phyloP scores from a whole-genome alignment of 2,797 vertebrate species.

The Acrocephalus scirpaceus region DNA sequence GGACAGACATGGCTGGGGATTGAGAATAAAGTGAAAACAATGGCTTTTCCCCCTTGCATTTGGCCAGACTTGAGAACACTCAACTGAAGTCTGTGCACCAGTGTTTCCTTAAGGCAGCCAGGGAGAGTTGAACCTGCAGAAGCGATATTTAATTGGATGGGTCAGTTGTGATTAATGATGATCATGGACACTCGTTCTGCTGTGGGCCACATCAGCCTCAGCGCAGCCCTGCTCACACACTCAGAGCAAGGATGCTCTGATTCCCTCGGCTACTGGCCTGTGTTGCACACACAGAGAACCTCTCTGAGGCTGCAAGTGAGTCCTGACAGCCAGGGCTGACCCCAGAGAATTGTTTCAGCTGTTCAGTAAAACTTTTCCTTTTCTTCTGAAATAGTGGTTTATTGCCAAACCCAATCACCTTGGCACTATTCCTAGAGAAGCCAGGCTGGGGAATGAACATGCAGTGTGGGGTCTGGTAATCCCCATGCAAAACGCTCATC shows the following conservation, averaged over 20 bases:
- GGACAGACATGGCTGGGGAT: neutral
- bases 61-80: neutral
- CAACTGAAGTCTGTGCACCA: neutral
- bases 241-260: neutral
- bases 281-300: neutral
- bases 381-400: neutral
- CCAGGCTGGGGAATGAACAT: neutral
- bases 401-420: neutral
- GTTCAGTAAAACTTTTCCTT: neutral
- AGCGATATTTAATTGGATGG: neutral
- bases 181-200: neutral
- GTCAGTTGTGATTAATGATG: neutral
- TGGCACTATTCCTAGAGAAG: neutral
- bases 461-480: neutral
- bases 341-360: neutral
- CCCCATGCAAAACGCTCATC: neutral
- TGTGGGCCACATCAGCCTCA: neutral
- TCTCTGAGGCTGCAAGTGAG: neutral
- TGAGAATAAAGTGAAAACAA: neutral
- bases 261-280: neutral
- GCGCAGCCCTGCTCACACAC: neutral
- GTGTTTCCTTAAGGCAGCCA: neutral
- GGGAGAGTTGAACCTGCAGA: neutral
- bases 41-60: neutral
- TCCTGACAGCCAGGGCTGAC: neutral